These are phyloP conservation scores for Psophia crepitans DNA, from an alignment of 2,113 vertebrate genomes.

Conservation along the genomic window DNA sequence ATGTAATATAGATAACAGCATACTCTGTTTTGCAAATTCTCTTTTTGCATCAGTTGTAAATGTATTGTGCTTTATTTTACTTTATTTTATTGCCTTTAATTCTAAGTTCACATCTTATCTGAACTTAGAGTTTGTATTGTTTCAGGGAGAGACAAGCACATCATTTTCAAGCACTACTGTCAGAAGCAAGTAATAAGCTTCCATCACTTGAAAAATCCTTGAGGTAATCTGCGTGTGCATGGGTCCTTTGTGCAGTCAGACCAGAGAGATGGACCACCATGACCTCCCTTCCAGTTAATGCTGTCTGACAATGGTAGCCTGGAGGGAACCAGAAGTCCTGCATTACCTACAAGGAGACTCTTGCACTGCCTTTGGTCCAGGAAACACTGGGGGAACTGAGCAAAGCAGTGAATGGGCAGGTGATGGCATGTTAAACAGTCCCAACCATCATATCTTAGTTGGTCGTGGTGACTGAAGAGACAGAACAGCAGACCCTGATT, in stretches of 20 bases:
- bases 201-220: neutral
- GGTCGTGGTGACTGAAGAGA: neutral
- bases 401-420: neutral
- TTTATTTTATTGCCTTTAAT: neutral
- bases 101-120: neutral
- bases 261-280: neutral
- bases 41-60: neutral
- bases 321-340: neutral
- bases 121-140: neutral
- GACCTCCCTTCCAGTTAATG: neutral
- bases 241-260: neutral
- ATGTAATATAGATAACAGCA: neutral
- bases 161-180: neutral
- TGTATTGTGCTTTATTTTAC: neutral
- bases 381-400: neutral
- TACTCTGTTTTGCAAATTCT: neutral
- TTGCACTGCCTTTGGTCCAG: neutral
- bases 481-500: neutral
- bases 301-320: neutral
- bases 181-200: neutral
- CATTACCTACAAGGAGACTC: neutral
- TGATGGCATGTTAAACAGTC: neutral
- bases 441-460: neutral
- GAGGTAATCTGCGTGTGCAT: neutral
- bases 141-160: neutral